Percentiles rank a stretch among this genome's conserved stretches.
These are phyloP conservation scores for Cheumatopsyche charites DNA, from an alignment of 1,140 invertebrate genomes.

Conservation along the genomic window DNA sequence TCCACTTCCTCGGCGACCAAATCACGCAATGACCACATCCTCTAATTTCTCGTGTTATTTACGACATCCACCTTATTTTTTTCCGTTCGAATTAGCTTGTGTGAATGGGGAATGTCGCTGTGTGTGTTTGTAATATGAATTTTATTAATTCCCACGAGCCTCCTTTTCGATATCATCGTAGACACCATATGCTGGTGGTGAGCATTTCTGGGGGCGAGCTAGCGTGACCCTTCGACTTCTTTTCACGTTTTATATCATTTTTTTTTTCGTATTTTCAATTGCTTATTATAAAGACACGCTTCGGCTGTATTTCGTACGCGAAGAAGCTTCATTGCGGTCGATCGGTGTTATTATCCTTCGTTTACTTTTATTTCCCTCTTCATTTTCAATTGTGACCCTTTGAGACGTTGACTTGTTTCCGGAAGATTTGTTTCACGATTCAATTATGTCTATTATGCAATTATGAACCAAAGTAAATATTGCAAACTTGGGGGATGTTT, in stretches of 20 bases:
- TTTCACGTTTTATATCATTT: constrained; percentile 4
- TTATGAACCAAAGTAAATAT: no score
- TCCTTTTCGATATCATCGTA: constrained; percentile 17
- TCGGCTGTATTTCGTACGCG: constrained; percentile 43
- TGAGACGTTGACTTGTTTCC: background rate
- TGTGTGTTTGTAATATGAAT: no score
- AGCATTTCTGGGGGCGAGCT: constrained; percentile 26
- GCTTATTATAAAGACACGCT: constrained; percentile 47
- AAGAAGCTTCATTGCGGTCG: constrained; percentile 36
- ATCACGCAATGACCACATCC: no score
- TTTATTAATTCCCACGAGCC: background rate
- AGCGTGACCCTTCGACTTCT: constrained; percentile 33
- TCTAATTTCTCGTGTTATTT: no score
- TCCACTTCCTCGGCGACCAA: no score
- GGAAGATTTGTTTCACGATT: no score
- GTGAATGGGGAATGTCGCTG: no score
- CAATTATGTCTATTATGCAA: no score
- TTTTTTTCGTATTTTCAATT: constrained; percentile 21
- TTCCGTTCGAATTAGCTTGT: no score
- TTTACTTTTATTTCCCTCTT: background rate
- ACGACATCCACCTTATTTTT: no score
- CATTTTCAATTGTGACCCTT: background rate
- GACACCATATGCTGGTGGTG: constrained; percentile 30
- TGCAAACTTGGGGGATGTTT: no score
- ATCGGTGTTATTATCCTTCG: background rate